phyloP scores from a whole-genome alignment of 2,797 vertebrate species.

The Chelidonichthys spinosus region DNA sequence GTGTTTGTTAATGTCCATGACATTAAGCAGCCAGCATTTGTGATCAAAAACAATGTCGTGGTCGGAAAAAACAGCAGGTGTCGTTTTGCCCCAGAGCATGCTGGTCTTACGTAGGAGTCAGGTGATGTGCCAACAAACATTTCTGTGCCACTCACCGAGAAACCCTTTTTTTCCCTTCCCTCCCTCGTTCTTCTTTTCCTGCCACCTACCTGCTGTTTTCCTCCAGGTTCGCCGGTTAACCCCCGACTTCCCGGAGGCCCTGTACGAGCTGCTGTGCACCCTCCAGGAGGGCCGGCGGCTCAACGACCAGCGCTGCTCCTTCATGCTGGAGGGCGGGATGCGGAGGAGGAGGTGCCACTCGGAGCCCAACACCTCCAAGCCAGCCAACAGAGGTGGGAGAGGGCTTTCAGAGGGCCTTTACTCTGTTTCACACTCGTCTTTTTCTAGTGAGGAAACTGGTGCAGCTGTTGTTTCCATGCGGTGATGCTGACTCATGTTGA shows the following conservation, averaged over 20 bases:
- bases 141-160: conserved; percentile 46
- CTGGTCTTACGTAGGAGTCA: conserved; percentile 55
- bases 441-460: background rate
- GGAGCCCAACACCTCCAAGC: conserved; percentile 81
- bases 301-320: conserved; percentile 89
- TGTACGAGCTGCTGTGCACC: conserved; percentile 85
- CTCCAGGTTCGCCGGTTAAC: conserved; percentile 78
- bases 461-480: conserved; percentile 30
- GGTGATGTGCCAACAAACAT: conserved; percentile 60
- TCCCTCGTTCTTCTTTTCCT: background rate
- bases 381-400: conserved; percentile 75
- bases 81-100: conserved; percentile 38
- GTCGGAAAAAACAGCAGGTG: conserved; percentile 53
- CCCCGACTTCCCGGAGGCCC: conserved; percentile 83
- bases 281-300: conserved; percentile 85
- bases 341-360: conserved; percentile 85
- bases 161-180: conserved; percentile 31
- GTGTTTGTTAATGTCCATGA: conserved; percentile 10
- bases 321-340: conserved; percentile 71
- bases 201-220: conserved; percentile 33
- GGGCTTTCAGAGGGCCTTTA: background rate
- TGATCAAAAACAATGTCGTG: background rate
- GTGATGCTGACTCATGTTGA: conserved; percentile 42
- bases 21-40: background rate
- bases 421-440: background rate